Conservation (phyloP, 1,140 invertebrate species). For the Elymnias hypermnestra region DNA sequence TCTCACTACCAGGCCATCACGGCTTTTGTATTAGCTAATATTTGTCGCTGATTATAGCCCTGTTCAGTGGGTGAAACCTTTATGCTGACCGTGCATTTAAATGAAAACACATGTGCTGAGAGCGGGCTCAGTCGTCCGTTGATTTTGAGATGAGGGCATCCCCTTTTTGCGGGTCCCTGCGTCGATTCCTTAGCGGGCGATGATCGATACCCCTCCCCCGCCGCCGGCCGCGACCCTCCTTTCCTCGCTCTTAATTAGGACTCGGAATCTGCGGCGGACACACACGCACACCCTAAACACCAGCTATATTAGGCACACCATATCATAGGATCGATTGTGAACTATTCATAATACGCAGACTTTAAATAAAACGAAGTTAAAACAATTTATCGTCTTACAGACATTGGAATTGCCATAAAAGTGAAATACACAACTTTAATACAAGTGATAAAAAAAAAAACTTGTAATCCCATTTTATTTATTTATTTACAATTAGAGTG, state of each 20-base stretch:
- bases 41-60: not conserved
- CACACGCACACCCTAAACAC: conserved; percentile 52
- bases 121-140: conserved; percentile 63
- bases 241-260: conserved; percentile 75
- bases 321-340: too few relatives aligned
- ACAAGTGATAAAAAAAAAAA: too few relatives aligned
- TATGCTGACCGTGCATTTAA: conserved; percentile 44
- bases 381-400: too few relatives aligned
- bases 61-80: not conserved
- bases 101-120: conserved; percentile 74
- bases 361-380: too few relatives aligned
- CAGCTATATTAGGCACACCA: conserved; percentile 14
- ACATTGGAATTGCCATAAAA: too few relatives aligned
- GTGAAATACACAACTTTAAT: too few relatives aligned
- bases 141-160: conserved; percentile 71
- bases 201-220: conserved; percentile 70
- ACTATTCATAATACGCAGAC: too few relatives aligned
- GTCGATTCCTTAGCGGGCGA: conserved; percentile 69
- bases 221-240: conserved; percentile 56
- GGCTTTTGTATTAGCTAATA: too few relatives aligned
- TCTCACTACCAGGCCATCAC: too few relatives aligned
- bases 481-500: too few relatives aligned
- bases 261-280: conserved; percentile 75
- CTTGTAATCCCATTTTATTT: too few relatives aligned
- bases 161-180: conserved; percentile 72